Evolutionary conservation across 2,113 vertebrate species (phyloP).

Genomic region (Charina bottae): DNA sequence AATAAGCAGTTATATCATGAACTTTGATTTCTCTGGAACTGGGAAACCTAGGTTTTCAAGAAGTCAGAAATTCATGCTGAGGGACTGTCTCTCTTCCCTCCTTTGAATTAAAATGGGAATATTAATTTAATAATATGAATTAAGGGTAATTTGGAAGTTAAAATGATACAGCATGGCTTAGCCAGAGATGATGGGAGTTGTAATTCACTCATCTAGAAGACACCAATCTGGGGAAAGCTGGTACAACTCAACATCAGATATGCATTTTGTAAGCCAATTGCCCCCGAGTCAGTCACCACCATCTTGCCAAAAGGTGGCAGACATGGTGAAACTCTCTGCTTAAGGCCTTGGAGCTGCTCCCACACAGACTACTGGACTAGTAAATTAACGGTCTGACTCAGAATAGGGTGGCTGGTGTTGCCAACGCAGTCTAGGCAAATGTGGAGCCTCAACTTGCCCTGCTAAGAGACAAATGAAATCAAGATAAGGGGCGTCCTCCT

Average conservation of each 20-base stretch:
- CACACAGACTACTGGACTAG: neutral
- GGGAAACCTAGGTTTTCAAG: neutral
- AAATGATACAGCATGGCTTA: neutral
- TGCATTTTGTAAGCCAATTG: no score
- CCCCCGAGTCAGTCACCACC: neutral
- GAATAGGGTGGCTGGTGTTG: neutral
- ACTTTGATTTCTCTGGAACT: neutral
- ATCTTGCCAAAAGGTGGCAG: neutral
- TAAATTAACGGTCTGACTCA: neutral
- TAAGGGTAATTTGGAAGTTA: neutral
- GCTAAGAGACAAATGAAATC: neutral
- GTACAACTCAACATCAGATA: neutral
- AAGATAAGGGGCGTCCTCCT: constrained; percentile 14
- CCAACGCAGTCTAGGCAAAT: neutral
- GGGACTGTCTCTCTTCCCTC: neutral
- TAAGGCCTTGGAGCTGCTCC: neutral
- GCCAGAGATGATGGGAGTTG: neutral
- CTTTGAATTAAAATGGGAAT: neutral
- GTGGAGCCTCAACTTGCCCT: constrained; percentile 6
- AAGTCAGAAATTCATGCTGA: neutral
- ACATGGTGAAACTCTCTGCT: neutral
- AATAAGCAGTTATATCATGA: neutral
- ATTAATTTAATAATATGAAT: neutral
- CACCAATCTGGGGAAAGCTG: neutral
- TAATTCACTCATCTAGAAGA: neutral